Evolutionary conservation across 1,140 invertebrate species (phyloP), one percentile per base, ranked within the genome.

Genomic region (Philopotamus ludificatus): DNA sequence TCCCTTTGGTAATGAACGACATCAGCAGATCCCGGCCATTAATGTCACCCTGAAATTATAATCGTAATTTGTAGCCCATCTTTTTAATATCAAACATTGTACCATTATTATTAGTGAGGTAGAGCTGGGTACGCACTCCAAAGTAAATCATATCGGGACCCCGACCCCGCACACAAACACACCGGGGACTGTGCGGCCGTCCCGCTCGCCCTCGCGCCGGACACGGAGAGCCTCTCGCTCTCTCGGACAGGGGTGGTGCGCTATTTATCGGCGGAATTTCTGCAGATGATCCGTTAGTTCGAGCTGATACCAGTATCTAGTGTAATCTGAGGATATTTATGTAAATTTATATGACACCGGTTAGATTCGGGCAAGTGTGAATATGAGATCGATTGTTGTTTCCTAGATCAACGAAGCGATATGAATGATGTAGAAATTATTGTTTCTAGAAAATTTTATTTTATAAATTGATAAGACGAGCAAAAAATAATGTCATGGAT

Each of bases 71-170:
- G 67, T 70, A 66, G 67, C 67, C 64, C 67, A 66, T 70, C 67
- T 70, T 70, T 70, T 70, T 70, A 70, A 70, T 70, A 70, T 70
- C 67, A 70, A 70, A 70, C 67, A 70, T 63, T 66, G 67, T 53
- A 41, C 67, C 67, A 61, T 68, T 68, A 65, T 65, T 68, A 59
- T 58, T 39, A 57, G 59, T 26, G 57, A 63, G 65, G 65, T 67
- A 67, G 49, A 3, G 15, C 8, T 45, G 28, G 15, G 18, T 47
- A 39, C 44, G 62, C 47, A 58, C 54, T 61, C 25, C 49, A 45
- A 63, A 64, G 39, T 68, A 68, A 65, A 64, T 64, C 66, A 68
- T 25, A 45, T 47, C 49, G 53, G 23, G 25, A 55, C 50, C 57
- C 59, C 28, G 18, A 44, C 53, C 53, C 39, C 55, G n/a, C 28